Percentiles rank a stretch among this genome's conserved stretches.
Conservation (phyloP, 2,888 invertebrate species). For the Apamea anceps region DNA sequence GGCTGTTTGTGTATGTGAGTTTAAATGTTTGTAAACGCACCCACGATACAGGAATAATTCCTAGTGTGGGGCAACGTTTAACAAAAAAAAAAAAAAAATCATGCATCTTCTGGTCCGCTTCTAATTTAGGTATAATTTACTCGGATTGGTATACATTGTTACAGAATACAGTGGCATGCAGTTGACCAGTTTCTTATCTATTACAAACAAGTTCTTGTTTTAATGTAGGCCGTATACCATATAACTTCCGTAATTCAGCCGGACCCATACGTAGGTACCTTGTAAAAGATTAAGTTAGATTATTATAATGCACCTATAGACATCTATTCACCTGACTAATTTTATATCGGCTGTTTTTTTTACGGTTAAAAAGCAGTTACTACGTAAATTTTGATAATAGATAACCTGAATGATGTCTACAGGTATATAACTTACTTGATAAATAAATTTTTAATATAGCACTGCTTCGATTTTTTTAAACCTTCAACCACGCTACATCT, state of each 20-base stretch:
- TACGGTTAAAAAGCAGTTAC: neutral
- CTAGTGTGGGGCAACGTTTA: too few relatives aligned
- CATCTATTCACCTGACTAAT: neutral
- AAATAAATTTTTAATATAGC: too few relatives aligned
- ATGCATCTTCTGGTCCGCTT: constrained; percentile 7
- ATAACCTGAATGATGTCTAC: neutral
- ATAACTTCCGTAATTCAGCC: constrained; percentile 9
- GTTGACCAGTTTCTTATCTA: constrained; percentile 17
- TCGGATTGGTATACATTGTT: neutral
- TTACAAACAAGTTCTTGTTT: constrained; percentile 15
- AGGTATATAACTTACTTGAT: too few relatives aligned
- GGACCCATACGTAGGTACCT: neutral
- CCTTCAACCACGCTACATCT: neutral
- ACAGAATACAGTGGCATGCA: constrained; percentile 18
- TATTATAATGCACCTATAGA: too few relatives aligned
- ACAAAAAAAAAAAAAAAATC: too few relatives aligned
- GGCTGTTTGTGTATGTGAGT: too few relatives aligned
- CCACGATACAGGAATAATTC: too few relatives aligned
- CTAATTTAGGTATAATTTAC: constrained; percentile 1
- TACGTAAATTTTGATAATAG: neutral
- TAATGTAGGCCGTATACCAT: constrained; percentile 7
- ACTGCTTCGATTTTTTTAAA: neutral
- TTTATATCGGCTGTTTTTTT: neutral
- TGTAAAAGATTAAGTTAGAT: too few relatives aligned
- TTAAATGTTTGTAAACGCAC: too few relatives aligned